Conservation (phyloP, 2,888 invertebrate species). For the Blastobasis adustella region DNA sequence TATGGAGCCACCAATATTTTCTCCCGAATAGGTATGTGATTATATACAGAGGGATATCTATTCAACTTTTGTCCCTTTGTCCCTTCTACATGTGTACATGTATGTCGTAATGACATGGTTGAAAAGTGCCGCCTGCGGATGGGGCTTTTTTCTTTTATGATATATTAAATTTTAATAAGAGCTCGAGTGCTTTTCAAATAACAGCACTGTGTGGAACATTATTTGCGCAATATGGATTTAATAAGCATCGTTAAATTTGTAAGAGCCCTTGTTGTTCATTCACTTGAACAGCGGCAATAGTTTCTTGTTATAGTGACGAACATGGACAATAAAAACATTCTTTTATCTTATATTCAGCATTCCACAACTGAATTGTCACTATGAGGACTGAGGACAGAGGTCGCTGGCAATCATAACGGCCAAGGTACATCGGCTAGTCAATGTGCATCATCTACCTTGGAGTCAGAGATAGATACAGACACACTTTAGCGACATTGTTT, state of each 20-base stretch:
- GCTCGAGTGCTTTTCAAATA: conserved; percentile 1
- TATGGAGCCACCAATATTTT: conserved; percentile 59
- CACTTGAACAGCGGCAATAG: no score
- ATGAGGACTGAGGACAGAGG: no score
- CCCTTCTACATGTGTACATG: conserved; percentile 30
- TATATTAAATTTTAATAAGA: conserved; percentile 3
- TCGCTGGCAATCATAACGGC: no score
- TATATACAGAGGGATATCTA: conserved; percentile 59
- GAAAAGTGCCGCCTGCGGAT: conserved; percentile 22
- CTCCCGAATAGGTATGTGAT: conserved; percentile 48
- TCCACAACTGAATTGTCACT: no score
- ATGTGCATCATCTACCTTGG: no score
- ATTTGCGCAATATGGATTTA: neutral
- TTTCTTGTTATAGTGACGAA: no score
- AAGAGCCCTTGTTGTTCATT: no score
- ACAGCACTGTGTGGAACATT: neutral
- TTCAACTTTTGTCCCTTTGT: conserved; percentile 53
- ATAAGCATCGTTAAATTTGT: neutral
- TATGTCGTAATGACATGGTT: conserved; percentile 46
- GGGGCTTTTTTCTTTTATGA: conserved; percentile 15
- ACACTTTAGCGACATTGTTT: no score
- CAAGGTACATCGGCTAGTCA: no score
- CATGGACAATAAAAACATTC: no score
- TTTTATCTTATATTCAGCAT: no score
- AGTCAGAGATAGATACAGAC: no score